phyloP scores from a whole-genome alignment of 2,113 vertebrate species.

The Rhizomys pruinosus region DNA sequence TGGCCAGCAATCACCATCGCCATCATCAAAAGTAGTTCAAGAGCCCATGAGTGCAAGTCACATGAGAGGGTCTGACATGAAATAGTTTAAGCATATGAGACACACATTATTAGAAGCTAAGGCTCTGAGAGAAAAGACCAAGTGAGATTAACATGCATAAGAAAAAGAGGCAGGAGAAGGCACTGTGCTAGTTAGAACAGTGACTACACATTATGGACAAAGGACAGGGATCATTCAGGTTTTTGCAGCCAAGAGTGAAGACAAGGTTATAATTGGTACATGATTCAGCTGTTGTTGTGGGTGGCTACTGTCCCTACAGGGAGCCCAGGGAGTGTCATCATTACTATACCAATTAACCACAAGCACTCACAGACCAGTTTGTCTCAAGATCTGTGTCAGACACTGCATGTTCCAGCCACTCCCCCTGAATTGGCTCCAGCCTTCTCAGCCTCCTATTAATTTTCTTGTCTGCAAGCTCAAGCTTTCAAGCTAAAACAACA shows the following conservation, averaged over 20 bases:
- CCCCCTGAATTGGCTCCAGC: neutral
- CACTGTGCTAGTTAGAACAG: constrained; percentile 67
- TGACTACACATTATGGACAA: constrained; percentile 41
- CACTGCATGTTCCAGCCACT: neutral
- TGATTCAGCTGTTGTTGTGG: constrained; percentile 21
- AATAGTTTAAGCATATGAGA: neutral
- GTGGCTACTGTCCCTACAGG: constrained; percentile 7
- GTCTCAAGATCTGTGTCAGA: constrained; percentile 19
- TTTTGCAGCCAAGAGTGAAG: constrained; percentile 40
- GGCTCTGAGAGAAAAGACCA: constrained; percentile 38
- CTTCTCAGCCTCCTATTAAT: neutral
- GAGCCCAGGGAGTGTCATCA: neutral
- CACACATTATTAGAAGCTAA: constrained; percentile 17
- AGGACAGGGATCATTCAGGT: constrained; percentile 47
- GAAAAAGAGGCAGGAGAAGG: constrained; percentile 41
- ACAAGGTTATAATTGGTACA: constrained; percentile 56
- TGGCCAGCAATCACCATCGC: neutral
- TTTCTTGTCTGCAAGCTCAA: constrained; percentile 20
- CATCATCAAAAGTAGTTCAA: neutral
- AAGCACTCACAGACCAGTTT: constrained; percentile 32
- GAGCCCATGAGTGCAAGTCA: neutral
- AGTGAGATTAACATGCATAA: constrained; percentile 2
- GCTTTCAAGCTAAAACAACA: neutral
- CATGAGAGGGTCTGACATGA: neutral
- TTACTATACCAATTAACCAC: constrained; percentile 4